Percentiles rank a stretch among this genome's conserved stretches.
Evolutionary conservation across 2,888 invertebrate genomes (phyloP).

Genomic region (Oscheius myriophilus): DNA sequence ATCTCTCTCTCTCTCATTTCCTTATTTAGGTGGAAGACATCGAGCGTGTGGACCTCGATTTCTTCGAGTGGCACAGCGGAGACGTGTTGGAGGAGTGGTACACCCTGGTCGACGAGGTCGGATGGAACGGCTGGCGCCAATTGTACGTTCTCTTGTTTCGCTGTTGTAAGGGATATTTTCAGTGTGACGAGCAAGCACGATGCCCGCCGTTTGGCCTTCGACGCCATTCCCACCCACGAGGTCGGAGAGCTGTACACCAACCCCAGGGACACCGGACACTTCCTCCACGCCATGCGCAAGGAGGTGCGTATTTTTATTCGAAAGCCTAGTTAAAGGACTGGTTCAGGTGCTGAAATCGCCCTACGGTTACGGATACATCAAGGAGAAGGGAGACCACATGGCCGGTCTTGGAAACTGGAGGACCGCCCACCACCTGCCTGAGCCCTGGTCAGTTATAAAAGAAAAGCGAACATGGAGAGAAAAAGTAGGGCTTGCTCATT

Average conservation of each 20-base stretch:
- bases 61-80: constrained; percentile 69
- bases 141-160: constrained; percentile 35
- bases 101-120: constrained; percentile 55
- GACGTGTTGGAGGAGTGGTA: constrained; percentile 66
- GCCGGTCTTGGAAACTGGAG: constrained; percentile 51
- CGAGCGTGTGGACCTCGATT: constrained; percentile 75
- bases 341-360: constrained; percentile 62
- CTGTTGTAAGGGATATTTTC: constrained; percentile 13
- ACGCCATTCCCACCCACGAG: constrained; percentile 60
- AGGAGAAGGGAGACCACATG: constrained; percentile 55
- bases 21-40: constrained; percentile 82
- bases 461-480: too few relatives aligned
- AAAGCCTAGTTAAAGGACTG: neutral
- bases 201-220: constrained; percentile 57
- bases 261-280: constrained; percentile 63
- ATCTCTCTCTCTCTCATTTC: neutral
- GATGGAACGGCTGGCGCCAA: constrained; percentile 60
- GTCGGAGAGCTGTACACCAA: constrained; percentile 66
- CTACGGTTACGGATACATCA: constrained; percentile 63
- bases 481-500: too few relatives aligned
- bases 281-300: constrained; percentile 64
- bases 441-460: constrained; percentile 59
- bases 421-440: constrained; percentile 58
- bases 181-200: constrained; percentile 60
- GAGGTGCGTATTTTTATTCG: constrained; percentile 37